Percentiles rank a stretch among this genome's conserved stretches.
Conservation (phyloP, 2,113 vertebrate genomes). For the Neotoma lepida region DNA sequence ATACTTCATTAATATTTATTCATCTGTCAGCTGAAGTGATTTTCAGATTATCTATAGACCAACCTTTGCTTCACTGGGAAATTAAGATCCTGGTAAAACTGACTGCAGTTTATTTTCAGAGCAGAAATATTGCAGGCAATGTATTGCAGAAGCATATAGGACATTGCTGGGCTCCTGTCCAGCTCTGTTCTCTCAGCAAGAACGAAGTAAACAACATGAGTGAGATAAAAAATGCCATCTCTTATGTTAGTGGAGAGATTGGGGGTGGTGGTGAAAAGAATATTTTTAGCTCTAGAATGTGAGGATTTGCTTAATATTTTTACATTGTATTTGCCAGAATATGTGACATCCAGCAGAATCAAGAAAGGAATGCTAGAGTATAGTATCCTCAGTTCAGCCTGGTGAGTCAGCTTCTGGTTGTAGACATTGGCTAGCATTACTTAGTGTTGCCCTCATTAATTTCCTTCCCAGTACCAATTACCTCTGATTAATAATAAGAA, state of each 20-base stretch:
- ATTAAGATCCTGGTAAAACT: constrained; percentile 52
- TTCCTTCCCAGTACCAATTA: neutral
- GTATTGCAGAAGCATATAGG: constrained; percentile 44
- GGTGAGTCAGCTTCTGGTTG: neutral
- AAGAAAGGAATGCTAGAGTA: neutral
- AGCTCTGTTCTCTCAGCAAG: constrained; percentile 59
- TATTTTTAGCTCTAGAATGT: constrained; percentile 70
- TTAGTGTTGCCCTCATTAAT: neutral
- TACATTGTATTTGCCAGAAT: constrained; percentile 55
- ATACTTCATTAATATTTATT: constrained; percentile 39
- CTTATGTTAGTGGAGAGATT: neutral
- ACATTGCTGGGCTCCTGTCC: constrained; percentile 73
- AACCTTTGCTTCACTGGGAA: constrained; percentile 56
- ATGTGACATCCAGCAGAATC: neutral
- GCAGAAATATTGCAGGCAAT: constrained; percentile 56
- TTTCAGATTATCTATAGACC: constrained; percentile 42
- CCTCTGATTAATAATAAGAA: constrained; percentile 10
- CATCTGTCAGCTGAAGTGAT: constrained; percentile 46
- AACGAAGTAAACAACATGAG: constrained; percentile 75
- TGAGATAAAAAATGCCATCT: constrained; percentile 52
- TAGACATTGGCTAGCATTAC: neutral
- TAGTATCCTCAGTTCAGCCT: neutral
- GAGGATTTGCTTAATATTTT: constrained; percentile 68
- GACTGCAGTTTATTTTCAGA: constrained; percentile 70
- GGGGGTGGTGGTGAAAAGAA: neutral